Conservation (phyloP, 2,113 vertebrate species). For the Phalacrocorax aristotelis region DNA sequence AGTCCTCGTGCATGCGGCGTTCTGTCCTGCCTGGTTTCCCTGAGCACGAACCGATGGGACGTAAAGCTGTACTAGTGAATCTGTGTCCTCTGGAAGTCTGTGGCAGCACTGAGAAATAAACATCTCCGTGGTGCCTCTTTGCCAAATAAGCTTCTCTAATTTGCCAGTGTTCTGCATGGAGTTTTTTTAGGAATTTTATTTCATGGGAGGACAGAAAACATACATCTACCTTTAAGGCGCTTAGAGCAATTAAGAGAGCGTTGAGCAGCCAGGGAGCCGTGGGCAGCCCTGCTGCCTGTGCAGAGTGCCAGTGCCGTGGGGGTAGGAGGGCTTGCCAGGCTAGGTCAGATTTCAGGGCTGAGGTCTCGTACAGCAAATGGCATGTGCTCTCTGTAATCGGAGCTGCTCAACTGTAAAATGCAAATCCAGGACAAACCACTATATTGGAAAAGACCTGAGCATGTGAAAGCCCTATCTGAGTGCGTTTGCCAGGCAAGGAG, state of each 20-base stretch:
- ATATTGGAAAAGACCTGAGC: not conserved
- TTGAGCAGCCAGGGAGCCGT: not conserved
- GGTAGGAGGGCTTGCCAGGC: not conserved
- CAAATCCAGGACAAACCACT: not conserved
- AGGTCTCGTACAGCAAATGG: not conserved
- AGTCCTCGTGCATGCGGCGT: fast-evolving
- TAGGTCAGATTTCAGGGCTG: not conserved
- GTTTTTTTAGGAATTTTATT: not conserved
- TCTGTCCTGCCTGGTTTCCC: not conserved
- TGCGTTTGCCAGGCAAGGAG: not conserved
- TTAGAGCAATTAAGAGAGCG: not conserved
- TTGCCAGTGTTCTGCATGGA: not conserved
- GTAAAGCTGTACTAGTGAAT: not conserved
- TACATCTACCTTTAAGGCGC: not conserved
- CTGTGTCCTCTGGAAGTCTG: not conserved
- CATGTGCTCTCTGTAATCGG: not conserved
- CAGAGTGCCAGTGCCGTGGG: not conserved
- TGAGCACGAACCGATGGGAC: not conserved
- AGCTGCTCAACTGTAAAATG: not conserved
- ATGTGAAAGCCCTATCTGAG: not conserved
- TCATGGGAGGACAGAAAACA: not conserved
- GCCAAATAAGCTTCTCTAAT: not conserved
- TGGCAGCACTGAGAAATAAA: not conserved
- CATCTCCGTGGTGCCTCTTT: fast-evolving
- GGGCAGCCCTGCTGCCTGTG: not conserved